These are phyloP conservation scores for Xestia c-nigrum DNA, from an alignment of 2,888 invertebrate species.

Conservation along the genomic window DNA sequence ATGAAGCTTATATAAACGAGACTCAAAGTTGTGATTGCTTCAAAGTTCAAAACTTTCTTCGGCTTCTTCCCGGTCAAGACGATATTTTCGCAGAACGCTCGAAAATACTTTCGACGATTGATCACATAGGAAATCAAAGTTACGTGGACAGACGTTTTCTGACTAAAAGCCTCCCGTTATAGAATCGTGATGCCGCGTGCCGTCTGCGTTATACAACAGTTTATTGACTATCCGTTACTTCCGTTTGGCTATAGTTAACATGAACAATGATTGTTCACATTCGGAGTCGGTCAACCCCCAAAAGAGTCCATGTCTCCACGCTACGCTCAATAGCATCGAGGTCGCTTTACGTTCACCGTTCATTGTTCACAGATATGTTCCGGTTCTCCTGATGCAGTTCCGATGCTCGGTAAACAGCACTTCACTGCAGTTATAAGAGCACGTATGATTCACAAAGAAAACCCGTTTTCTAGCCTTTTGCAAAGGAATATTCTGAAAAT, in stretches of 20 bases:
- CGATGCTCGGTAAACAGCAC: conserved; percentile 54
- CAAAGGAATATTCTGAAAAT: conserved; percentile 20
- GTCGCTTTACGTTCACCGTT: conserved; percentile 57
- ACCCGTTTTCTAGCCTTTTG: conserved; percentile 22
- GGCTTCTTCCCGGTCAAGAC: conserved; percentile 14
- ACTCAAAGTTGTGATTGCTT: conserved; percentile 52
- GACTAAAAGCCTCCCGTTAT: conserved; percentile 34
- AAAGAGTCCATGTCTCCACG: conserved; percentile 71
- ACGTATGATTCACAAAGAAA: conserved; percentile 35
- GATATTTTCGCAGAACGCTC: conserved; percentile 21
- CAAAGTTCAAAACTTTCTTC: conserved; percentile 51
- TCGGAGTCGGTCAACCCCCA: conserved; percentile 74
- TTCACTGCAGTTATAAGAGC: conserved; percentile 9
- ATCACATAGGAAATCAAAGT: conserved; percentile 33
- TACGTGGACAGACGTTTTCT: conserved; percentile 25
- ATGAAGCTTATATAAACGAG: conserved; percentile 29
- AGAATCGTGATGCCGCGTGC: conserved; percentile 33
- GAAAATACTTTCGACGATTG: conserved; percentile 35
- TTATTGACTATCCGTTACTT: conserved; percentile 71
- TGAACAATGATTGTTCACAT: conserved; percentile 72
- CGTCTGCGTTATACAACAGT: conserved; percentile 55
- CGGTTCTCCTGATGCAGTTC: conserved; percentile 71
- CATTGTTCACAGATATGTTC: conserved; percentile 68
- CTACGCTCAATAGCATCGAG: conserved; percentile 66
- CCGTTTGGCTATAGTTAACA: conserved; percentile 68